phyloP scores from a whole-genome alignment of 2,797 vertebrate species.

The Falco rusticolus region DNA sequence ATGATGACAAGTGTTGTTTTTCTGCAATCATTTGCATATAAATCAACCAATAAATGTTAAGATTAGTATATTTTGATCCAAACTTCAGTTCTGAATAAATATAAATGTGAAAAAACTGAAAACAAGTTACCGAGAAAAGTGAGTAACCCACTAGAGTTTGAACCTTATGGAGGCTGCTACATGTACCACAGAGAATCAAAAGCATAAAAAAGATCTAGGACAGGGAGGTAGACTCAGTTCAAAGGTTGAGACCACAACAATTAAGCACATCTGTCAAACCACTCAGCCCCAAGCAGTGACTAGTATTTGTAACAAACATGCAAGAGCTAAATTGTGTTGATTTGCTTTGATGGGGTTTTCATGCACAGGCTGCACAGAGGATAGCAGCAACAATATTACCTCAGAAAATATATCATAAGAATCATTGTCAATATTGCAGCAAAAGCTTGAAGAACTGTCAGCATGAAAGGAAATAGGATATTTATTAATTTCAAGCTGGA shows the following conservation, averaged over 20 bases:
- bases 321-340: background rate
- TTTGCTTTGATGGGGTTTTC: slow-evolving; percentile 1
- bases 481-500: slow-evolving; percentile 47
- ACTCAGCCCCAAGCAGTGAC: background rate
- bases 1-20: background rate
- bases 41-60: background rate
- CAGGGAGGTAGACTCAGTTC: background rate
- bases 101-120: background rate
- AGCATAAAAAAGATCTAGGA: background rate
- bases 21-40: background rate
- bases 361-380: background rate
- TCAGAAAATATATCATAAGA: slow-evolving; percentile 7
- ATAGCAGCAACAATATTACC: slow-evolving; percentile 9
- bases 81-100: background rate
- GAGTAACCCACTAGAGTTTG: background rate
- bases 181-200: background rate
- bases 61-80: background rate
- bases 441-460: slow-evolving; percentile 17
- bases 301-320: background rate
- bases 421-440: slow-evolving; percentile 5
- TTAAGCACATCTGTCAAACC: background rate
- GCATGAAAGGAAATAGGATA: slow-evolving; percentile 17
- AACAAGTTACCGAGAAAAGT: background rate
- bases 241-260: background rate
- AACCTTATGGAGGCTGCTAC: background rate